Base-by-base conservation (phyloP, 53 echinoderm and acorn worm genomes). In the Paelopatides confundens region DNA sequence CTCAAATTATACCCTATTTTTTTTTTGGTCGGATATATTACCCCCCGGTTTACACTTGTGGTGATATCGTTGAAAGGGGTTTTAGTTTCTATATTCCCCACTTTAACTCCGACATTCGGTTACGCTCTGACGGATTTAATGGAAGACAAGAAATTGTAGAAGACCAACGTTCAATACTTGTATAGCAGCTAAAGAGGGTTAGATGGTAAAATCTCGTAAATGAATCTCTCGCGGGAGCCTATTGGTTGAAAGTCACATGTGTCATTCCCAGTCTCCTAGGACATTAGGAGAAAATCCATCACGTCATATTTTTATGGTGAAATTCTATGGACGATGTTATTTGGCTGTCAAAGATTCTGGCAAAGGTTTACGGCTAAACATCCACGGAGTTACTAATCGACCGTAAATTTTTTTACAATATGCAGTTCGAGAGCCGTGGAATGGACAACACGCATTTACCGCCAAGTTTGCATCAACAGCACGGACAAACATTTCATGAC, bases 311-410 rank as follows among this genome's bases (percentile, higher is more conserved):
- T 83, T 83, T 83, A 83, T 83, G 65, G 84, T 83, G 63, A 65
- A 83, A 65, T 37, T 63, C 65, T 83, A 65, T 83, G 65, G 63
- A 79, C 79, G 79, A 33, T 33, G 79, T 79, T 79, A 63, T 65
- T 83, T 83, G 63, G 40, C 84, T 83, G 84, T 83, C 84, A 83
- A 65, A 83, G 84, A 65, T 26, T 65, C 46, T 38, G 31, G 33
- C 65, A 83, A 63, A 63, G 65, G 63, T 83, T 83, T 83, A 83
- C 84, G 84, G 84, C 38, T 65, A 83, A 40, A 83, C 65, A 63
- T 83, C 84, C 47, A 64, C 84, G 84, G 84, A 83, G 63, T 83
- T 83, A 83, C 84, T 83, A 83, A 83, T 83, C 84, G 84, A 67
- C 68, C 68, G 68, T 67, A 67, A 67, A 67, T 28, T 28, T 66